Evolutionary conservation across 2,797 vertebrate species (phyloP), one percentile per base, ranked within the genome.

Genomic region (Cyclura pinguis): DNA sequence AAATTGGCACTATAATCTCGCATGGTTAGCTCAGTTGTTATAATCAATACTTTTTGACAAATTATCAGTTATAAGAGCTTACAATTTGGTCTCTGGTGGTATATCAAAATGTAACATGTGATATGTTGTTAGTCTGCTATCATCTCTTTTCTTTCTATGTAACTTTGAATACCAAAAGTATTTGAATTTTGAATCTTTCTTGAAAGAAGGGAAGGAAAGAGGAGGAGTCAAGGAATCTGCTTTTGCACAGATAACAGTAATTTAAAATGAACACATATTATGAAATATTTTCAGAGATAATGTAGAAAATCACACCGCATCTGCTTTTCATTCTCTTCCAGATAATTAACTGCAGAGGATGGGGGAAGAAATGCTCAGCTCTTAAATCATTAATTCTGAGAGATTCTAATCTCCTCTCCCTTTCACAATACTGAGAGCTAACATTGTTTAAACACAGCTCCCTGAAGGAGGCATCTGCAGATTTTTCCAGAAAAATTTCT

Each of bases 1-100:
- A 59, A 91, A 93, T 92, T 80, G 86, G 91, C 90, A 93, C 94
- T 85, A 91, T 89, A 91, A 74, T 42, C 86, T 91, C 94, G 91
- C 91, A 82, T 81, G 78, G 74, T 84, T 94, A 91, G 42, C 27
- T 95, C 69, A 85, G 64, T 32, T 35, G 78, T 29, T 91, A 77
- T 16, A 35, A 88, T 87, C 69, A 84, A 90, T 91, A 89, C 88
- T 87, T 94, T 93, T 92, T 83, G 67, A 88, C 88, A 94, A 92
- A 76, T 91, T 29, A 52, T 50, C 55, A 57, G 14, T 89, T 78
- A 59, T 47, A 92, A 91, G 91, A 87, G 83, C 67, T 2, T 1
- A 86, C 88, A 92, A 80, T 67, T 84, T 91, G 88, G 14, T 81
- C 67, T 82, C 67, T 73, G 50, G 27, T 42, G 76, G 55, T 32